A percentile compares a stretch with the other conserved stretches of the same genome.
Evolutionary conservation across 1,140 invertebrate genomes (phyloP).

Genomic region (Heliconius nattereri): DNA sequence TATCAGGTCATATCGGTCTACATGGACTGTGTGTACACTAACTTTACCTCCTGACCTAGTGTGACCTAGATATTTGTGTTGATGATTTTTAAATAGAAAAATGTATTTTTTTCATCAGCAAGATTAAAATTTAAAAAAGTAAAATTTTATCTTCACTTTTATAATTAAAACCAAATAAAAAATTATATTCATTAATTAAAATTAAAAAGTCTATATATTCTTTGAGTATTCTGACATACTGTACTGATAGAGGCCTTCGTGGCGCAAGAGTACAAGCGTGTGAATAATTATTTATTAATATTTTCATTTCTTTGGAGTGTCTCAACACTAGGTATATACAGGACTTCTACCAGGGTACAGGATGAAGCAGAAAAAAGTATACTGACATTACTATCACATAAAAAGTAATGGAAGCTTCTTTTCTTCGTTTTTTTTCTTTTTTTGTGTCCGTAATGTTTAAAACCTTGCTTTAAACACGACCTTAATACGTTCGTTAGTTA

Average conservation of each 20-base stretch:
- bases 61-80: conserved; percentile 3
- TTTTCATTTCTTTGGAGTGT: too few species aligned
- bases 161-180: neutral
- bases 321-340: too few species aligned
- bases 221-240: neutral
- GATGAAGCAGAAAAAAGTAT: neutral
- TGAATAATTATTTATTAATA: too few species aligned
- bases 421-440: too few species aligned
- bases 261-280: too few species aligned
- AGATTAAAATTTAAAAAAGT: neutral
- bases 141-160: neutral
- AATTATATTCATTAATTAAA: neutral
- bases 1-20: conserved; percentile 27
- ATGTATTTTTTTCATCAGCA: neutral
- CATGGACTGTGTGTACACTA: conserved; percentile 13
- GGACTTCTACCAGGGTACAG: too few species aligned
- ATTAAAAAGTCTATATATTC: neutral
- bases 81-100: conserved; percentile 14
- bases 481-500: conserved; percentile 23
- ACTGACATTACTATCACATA: neutral
- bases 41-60: conserved; percentile 24
- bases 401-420: neutral
- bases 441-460: conserved; percentile 7
- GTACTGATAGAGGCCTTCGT: too few species aligned
- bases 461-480: conserved; percentile 17